phyloP scores from a whole-genome alignment of 2,797 vertebrate species.

The Galaxias olidus region DNA sequence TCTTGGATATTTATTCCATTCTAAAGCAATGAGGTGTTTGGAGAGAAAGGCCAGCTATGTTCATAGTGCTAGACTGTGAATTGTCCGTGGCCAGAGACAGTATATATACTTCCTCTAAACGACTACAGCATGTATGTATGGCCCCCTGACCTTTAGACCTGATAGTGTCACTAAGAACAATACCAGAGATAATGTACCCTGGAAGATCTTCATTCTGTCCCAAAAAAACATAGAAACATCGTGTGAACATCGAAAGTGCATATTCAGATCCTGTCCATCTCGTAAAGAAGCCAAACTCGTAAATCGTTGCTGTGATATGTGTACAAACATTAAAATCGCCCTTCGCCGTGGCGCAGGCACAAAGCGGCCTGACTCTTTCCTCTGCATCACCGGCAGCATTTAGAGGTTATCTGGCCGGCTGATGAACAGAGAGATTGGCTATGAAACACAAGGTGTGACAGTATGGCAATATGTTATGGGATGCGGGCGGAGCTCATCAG shows the following conservation, averaged over 20 bases:
- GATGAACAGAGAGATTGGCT: conserved; percentile 79
- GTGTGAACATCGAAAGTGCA: too few species aligned
- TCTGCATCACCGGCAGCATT: conserved; percentile 72
- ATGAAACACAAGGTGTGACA: conserved; percentile 80
- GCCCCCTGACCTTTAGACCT: conserved; percentile 1
- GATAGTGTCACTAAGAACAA: not conserved
- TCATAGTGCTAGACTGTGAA: conserved; percentile 55
- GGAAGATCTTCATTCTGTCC: too few species aligned
- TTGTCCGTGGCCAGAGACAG: conserved; percentile 26
- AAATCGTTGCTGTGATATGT: conserved; percentile 13
- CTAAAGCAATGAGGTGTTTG: conserved; percentile 74
- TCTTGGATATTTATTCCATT: conserved; percentile 77
- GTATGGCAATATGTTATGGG: conserved; percentile 79
- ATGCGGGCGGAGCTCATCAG: conserved; percentile 79
- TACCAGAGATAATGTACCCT: too few species aligned
- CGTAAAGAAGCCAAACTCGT: too few species aligned
- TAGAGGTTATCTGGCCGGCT: conserved; percentile 74
- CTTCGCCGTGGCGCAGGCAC: conserved; percentile 58
- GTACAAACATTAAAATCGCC: conserved; percentile 37
- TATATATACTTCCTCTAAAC: conserved; percentile 21
- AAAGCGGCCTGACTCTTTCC: conserved; percentile 52
- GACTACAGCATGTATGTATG: conserved; percentile 29
- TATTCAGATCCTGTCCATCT: too few species aligned
- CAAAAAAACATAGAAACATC: not conserved
- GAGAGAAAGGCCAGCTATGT: conserved; percentile 68